phyloP scores from a whole-genome alignment of 2,888 invertebrate species.

The Latrodectus hesperus region DNA sequence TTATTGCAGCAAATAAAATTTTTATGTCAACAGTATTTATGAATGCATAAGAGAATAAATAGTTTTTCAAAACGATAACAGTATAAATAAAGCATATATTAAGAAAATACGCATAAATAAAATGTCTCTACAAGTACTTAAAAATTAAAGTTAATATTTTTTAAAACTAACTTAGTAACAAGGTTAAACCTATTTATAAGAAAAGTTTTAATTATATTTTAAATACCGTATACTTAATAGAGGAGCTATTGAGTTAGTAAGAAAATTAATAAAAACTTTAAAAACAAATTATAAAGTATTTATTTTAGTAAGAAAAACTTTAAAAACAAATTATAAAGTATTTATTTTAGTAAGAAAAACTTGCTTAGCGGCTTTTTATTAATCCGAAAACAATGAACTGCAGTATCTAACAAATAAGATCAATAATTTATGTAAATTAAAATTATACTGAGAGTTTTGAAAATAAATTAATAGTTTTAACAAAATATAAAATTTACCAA shows the following conservation, averaged over 20 bases:
- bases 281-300: not conserved
- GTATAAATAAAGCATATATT: no score
- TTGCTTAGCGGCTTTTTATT: no score
- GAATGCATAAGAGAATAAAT: no score
- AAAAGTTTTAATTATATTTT: not conserved
- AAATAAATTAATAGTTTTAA: not conserved
- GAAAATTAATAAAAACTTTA: not conserved
- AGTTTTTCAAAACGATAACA: no score
- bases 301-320: not conserved
- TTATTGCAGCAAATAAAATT: no score
- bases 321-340: not conserved
- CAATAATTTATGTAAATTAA: not conserved
- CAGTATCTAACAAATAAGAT: not conserved
- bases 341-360: not conserved
- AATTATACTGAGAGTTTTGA: not conserved
- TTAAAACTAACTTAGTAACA: no score
- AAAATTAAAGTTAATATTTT: no score
- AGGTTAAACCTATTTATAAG: not conserved
- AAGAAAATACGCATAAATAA: no score
- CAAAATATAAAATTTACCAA: constrained; percentile 33
- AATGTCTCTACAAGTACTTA: no score
- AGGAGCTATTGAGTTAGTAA: not conserved
- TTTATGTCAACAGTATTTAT: no score
- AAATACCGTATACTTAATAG: not conserved
- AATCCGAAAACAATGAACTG: not conserved